Base-by-base conservation (phyloP, 2,888 invertebrate species). In the Spatulosminthurus flaviceps region DNA sequence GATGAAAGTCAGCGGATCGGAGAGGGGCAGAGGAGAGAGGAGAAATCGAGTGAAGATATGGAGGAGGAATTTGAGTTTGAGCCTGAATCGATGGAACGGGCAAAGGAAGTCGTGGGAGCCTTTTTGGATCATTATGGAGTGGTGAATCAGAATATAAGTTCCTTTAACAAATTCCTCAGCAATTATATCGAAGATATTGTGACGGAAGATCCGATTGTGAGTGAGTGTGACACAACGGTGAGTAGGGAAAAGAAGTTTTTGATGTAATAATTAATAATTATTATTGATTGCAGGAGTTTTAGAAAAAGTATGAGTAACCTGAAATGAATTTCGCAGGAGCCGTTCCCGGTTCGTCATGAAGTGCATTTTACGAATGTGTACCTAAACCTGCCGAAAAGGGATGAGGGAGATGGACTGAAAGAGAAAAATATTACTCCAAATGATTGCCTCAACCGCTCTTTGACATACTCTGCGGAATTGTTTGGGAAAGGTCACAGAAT, bases 61-160 rank as follows among this genome's bases (percentile, higher is more conserved):
- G n/a, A n/a, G 34, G 34, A 34, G 34, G 34, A 34, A 4, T 34
- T 34, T 7, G 5, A 7, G 34, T 7, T 34, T 34, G 34, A 34
- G 5, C 34, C 34, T 4, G 34, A 34, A 4, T 9, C 34, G 9
- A 7, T 34, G 9, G 34, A 34, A 34, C 5, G 34, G 5, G 34
- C 34, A 34, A 4, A 9, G 4, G 34, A 9, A 9, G 60, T 80
- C 0, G 29, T 80, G 19, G 26, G 64, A 22, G 22, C 61, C 1
- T 80, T 74, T 43, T 73, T 78, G 16, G 61, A 76, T 21, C 26
- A 71, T 24, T 60, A 79, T 67, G 81, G 79, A 1, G 43, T 81
- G 19, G 79, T 74, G 0, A 67, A 61, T 41, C 81, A 79, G 24
- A 76, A 71, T 13, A 76, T 79, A 24, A 41, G 76, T 13, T 79